A percentile compares a stretch with the other conserved stretches of the same genome.
These are phyloP conservation scores for Thamnophis elegans DNA, from an alignment of 2,797 vertebrate genomes.

Conservation along the genomic window DNA sequence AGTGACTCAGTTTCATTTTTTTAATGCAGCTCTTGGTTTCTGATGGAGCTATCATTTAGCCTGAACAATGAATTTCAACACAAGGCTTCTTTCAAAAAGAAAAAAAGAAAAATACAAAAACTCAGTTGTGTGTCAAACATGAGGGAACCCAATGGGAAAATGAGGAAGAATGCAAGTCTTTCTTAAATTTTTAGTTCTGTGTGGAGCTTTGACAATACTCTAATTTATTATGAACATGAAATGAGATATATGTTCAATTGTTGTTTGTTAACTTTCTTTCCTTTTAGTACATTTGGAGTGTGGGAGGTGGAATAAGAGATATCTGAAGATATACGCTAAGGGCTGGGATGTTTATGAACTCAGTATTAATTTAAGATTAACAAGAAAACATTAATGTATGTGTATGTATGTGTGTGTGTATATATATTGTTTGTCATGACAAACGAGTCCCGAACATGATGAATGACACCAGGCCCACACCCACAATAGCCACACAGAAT, in stretches of 20 bases:
- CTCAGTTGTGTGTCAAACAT: background rate
- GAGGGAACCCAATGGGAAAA: background rate
- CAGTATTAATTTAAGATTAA: constrained; percentile 34
- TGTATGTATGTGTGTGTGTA: too few species aligned
- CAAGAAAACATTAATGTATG: background rate
- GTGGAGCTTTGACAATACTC: background rate
- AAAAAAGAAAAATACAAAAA: background rate
- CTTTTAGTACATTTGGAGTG: background rate
- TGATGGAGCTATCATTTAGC: constrained; percentile 10
- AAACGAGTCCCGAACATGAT: too few species aligned
- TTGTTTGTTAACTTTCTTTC: background rate
- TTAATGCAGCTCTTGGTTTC: background rate
- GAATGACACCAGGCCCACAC: too few species aligned
- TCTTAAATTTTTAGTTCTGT: background rate
- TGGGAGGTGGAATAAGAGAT: background rate
- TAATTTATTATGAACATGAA: background rate
- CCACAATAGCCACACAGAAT: too few species aligned
- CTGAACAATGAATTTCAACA: constrained; percentile 14
- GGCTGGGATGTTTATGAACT: background rate
- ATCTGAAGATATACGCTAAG: background rate
- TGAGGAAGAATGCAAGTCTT: constrained; percentile 1
- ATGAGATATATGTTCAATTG: constrained; percentile 20
- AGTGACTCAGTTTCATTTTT: constrained; percentile 14
- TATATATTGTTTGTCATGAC: too few species aligned
- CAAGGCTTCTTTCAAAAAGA: background rate